Evolutionary conservation across 2,113 vertebrate species (phyloP), one percentile per base, ranked within the genome.

Genomic region (Hydrolagus affinis): DNA sequence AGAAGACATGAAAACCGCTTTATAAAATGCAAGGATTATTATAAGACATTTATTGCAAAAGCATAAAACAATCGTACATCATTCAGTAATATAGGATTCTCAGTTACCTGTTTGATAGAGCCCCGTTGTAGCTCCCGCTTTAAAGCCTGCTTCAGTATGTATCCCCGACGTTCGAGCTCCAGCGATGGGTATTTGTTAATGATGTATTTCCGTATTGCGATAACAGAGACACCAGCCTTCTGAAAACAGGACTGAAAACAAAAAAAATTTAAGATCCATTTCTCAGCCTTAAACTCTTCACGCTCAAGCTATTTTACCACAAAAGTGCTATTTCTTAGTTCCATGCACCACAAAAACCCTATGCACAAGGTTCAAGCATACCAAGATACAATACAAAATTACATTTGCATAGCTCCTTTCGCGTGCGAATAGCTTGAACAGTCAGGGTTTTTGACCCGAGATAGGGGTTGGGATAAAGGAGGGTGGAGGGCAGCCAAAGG

Each of bases 71-170:
- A 44, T 6, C 44, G 44, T 6, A 44, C 44, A n/a, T 71, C n/a
- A 23, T 8, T 10, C 70, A 32, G 23, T 30, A 15, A 12, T 14
- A 80, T 28, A 80, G 66, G 32, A 83, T n/a, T 59, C n/a, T 72
- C 70, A 44, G 87, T 89, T 87, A 96, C 98, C 97, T 98, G 98
- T 88, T 95, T 96, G 85, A 99, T 97, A 68, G 94, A 92, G 1
- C 98, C 98, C 70, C 96, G 96, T 90, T 97, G 95, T 89, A 99
- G 90, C 87, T 97, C 95, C 88, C 96, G 94, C 89, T 98, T 98
- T 87, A 99, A 88, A 0, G 96, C 95, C 87, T 97, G 96, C 91
- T 97, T 98, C 62, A 98, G 95, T 70, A 98, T 95, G 86, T 96
- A 98, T 87, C 97, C 96, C 87, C 96, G 96, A 89, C 93, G 94